phyloP scores from a whole-genome alignment of 2,888 invertebrate species.

The Octodonta nipae region DNA sequence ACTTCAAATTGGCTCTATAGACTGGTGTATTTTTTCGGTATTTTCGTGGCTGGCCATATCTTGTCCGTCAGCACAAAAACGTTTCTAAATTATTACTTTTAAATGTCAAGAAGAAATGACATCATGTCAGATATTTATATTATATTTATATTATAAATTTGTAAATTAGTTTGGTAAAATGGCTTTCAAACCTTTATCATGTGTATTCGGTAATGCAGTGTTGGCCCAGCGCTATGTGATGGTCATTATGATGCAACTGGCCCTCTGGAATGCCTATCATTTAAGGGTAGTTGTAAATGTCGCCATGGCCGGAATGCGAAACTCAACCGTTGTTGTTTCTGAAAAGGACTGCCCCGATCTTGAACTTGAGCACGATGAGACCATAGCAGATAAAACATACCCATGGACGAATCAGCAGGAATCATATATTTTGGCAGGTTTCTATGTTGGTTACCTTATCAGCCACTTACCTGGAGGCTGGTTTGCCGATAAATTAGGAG shows the following conservation, averaged over 20 bases:
- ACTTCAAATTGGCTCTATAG: too few relatives aligned
- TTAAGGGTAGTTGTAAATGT: slow-evolving; percentile 30
- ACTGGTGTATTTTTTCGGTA: too few relatives aligned
- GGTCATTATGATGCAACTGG: slow-evolving; percentile 34
- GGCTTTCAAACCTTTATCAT: slow-evolving; percentile 11
- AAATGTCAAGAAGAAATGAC: too few relatives aligned
- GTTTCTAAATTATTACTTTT: too few relatives aligned
- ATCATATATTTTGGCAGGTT: slow-evolving; percentile 64
- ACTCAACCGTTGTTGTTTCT: slow-evolving; percentile 1
- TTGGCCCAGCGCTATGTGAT: slow-evolving; percentile 42
- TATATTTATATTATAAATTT: too few relatives aligned
- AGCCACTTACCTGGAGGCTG: slow-evolving; percentile 72
- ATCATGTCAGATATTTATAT: too few relatives aligned
- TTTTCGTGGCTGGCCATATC: too few relatives aligned
- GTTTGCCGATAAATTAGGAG: slow-evolving; percentile 66
- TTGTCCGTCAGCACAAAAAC: too few relatives aligned
- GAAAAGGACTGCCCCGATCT: slow-evolving; percentile 9
- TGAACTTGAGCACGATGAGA: slow-evolving; percentile 3
- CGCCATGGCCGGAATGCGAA: slow-evolving; percentile 31
- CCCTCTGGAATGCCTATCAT: slow-evolving; percentile 29
- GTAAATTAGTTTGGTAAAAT: too few relatives aligned
- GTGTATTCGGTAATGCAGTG: slow-evolving; percentile 10
- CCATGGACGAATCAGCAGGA: slow-evolving; percentile 57
- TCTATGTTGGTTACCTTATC: slow-evolving; percentile 74
- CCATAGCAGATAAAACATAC: slow-evolving; percentile 20